Base-by-base conservation (phyloP, 2,113 vertebrate genomes). In the Pelmatolapia mariae region DNA sequence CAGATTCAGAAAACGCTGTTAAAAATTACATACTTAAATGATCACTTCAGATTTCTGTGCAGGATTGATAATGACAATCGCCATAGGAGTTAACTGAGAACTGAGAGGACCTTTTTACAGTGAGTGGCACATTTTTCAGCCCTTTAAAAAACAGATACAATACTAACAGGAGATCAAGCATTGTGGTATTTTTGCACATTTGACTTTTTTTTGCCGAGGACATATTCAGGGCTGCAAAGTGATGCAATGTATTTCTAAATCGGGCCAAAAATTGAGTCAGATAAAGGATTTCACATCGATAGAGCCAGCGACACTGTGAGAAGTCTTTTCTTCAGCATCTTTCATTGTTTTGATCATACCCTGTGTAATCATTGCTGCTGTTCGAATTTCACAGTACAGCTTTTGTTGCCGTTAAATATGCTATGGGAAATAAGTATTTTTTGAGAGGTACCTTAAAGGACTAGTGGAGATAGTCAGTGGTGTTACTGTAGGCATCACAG, bases 241-340 rank as follows among this genome's bases (percentile, higher is more conserved):
- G 73, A 88, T 79, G 81, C 79, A 76, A 86, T 90, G 83, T 84
- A 26, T 89, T 91, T 93, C 82, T 91, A 94, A 92, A 92, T 94
- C 81, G 76, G 86, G 83, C 73, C 59, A 31, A 38, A 85, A 91
- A 81, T 71, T 87, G 81, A 92, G 81, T 66, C 86, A 91, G 90
- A 94, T 84, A 82, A 87, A 91, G 50, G 73, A 87, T 90, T 81
- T 81, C 68, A 83, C 80, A 76, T 86, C 5, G 53, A 91, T 85
- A 29, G 45, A 87, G 86, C 43, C 83, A 73, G 83, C 90, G 79
- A 80, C 85, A 83, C 82, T 53, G 92, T 36, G 52, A 89, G 82
- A 73, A 90, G 26, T 76, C 80, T 85, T 89, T 86, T 93, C 87
- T 80, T 89, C 59, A 84, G 81, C n/a, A 3, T 29, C 52, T 90